phyloP scores from a whole-genome alignment of 2,888 invertebrate species.

The Apodemia duryi region DNA sequence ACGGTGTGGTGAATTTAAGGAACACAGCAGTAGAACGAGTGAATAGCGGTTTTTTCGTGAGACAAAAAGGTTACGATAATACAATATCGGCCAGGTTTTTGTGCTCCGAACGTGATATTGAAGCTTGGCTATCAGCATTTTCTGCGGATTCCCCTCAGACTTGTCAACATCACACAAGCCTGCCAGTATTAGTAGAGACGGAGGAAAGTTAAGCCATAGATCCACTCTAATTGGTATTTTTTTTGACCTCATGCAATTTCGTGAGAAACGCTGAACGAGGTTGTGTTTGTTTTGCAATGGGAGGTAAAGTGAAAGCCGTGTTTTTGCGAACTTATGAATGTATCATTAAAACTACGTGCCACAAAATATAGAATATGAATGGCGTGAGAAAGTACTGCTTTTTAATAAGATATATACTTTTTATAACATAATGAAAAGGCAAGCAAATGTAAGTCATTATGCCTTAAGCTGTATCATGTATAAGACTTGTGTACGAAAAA shows the following conservation, averaged over 20 bases:
- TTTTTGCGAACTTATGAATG: slow-evolving; percentile 61
- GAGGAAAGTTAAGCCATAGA: slow-evolving; percentile 66
- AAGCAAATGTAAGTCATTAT: background rate
- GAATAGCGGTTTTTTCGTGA: slow-evolving; percentile 75
- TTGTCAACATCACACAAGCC: slow-evolving; percentile 68
- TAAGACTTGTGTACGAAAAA: too few relatives aligned
- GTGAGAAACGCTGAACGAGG: slow-evolving; percentile 45
- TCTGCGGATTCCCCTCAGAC: slow-evolving; percentile 64
- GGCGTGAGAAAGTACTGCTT: slow-evolving; percentile 21
- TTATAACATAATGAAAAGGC: background rate
- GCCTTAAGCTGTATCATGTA: background rate
- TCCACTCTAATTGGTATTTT: slow-evolving; percentile 41
- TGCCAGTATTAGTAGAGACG: slow-evolving; percentile 81
- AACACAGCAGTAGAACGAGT: slow-evolving; percentile 79
- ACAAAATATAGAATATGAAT: slow-evolving; percentile 14
- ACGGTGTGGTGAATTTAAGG: slow-evolving; percentile 81
- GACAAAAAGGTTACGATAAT: slow-evolving; percentile 82
- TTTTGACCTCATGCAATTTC: slow-evolving; percentile 39
- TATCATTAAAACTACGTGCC: slow-evolving; percentile 37
- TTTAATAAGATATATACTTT: background rate
- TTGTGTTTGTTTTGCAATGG: slow-evolving; percentile 64
- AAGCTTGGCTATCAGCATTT: slow-evolving; percentile 81
- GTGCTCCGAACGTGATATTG: slow-evolving; percentile 78
- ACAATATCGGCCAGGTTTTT: slow-evolving; percentile 80
- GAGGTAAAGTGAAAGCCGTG: slow-evolving; percentile 65